Evolutionary conservation across 2,888 invertebrate genomes (phyloP), one percentile per base, ranked within the genome.

Genomic region (Tachina grossa): DNA sequence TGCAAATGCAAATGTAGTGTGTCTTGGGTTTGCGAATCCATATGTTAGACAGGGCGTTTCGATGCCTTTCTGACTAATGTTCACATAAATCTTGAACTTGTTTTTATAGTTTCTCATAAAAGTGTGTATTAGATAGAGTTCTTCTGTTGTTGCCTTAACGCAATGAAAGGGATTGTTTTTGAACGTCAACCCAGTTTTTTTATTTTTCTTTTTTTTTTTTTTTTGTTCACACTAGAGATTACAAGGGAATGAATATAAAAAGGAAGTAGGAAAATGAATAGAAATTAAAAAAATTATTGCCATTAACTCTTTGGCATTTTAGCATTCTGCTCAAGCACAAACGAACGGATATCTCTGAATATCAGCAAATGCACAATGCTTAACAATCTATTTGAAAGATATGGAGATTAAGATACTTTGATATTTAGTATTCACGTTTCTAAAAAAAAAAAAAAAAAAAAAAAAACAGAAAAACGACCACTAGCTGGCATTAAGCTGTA

Each of bases 391-490:
- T 49, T 63, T 14, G 61, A 19, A 9, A 19, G 57, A 74, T 79
- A 59, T n/a, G n/a, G 0, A 72, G 51, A 83, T 83, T 65, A 53
- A 22, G 31, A 72, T 59, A 71, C 41, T 43, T 1, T 41, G 55
- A 72, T 83, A 83, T 83, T 72, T 51, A 61, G 41, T 11, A 74
- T 66, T 77, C 77, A 83, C 71, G 82, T 77, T 76, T 77, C 10
- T 69, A 51, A 49, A 16, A 66, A n/a, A n/a, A n/a, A n/a, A n/a
- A n/a, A n/a, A n/a, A n/a, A n/a, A n/a, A n/a, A n/a, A n/a, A n/a
- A n/a, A n/a, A n/a, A 10, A 39, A 65, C 1, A 39, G n/a, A 51
- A 39, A 49, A 47, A 22, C 19, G 22, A 22, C n/a, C 45, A 19
- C 51, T 53, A 65, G 65, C 43, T 68, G 43, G 31, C 59, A 19